A percentile compares a stretch with the other conserved stretches of the same genome.
phyloP scores from a whole-genome alignment of 2,113 vertebrate species.

The Shinisaurus crocodilurus region DNA sequence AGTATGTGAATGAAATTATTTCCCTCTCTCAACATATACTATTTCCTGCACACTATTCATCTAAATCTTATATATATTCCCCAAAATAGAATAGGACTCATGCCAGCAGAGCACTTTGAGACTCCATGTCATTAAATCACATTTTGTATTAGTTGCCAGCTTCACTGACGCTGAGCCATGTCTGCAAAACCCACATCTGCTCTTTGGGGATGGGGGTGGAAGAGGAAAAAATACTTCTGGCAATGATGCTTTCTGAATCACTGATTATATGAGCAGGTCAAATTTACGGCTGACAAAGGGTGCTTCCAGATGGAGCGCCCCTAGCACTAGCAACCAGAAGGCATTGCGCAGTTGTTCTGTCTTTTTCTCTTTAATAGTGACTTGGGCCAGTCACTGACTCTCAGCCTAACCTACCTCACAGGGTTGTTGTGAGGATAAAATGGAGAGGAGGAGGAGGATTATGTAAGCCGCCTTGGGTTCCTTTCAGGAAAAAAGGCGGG shows the following conservation, averaged over 20 bases:
- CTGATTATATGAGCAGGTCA: neutral
- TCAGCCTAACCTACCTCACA: too few species aligned
- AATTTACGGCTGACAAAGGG: neutral
- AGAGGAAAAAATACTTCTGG: neutral
- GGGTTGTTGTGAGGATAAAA: too few species aligned
- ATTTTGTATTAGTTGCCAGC: neutral
- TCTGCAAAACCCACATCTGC: neutral
- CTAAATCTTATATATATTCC: conserved; percentile 20
- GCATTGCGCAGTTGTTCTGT: too few species aligned
- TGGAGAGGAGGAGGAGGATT: too few species aligned
- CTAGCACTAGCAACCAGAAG: too few species aligned
- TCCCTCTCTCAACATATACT: neutral
- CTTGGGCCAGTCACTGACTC: too few species aligned
- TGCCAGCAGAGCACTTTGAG: conserved; percentile 14
- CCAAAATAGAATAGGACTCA: neutral
- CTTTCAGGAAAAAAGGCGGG: too few species aligned
- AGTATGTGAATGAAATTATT: neutral
- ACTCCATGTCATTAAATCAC: neutral
- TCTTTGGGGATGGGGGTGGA: neutral
- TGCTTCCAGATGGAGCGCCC: too few species aligned
- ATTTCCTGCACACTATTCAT: neutral
- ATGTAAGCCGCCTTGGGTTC: too few species aligned
- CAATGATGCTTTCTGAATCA: neutral
- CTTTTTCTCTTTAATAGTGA: too few species aligned
- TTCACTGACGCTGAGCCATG: neutral